Evolutionary conservation across 2,113 vertebrate genomes (phyloP).

Genomic region (Artemisiospiza belli): DNA sequence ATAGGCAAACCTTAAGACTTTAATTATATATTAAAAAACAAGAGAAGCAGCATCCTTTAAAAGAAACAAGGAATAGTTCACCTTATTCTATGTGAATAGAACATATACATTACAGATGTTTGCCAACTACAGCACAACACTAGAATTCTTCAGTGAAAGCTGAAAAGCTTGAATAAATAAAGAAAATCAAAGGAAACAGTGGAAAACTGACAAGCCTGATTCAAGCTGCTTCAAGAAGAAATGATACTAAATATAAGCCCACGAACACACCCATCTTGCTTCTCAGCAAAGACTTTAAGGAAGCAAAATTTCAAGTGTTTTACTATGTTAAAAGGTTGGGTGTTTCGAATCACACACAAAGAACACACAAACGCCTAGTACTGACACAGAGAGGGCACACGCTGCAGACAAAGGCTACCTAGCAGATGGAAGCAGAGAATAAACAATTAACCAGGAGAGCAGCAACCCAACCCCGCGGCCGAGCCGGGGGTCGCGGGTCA

Average conservation of each 20-base stretch:
- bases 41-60: neutral
- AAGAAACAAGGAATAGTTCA: neutral
- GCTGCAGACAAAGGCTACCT: neutral
- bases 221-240: neutral
- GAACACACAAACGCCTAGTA: rapidly evolving
- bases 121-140: neutral
- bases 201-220: neutral
- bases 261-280: neutral
- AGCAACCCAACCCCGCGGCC: neutral
- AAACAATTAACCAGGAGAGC: neutral
- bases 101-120: neutral
- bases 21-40: neutral
- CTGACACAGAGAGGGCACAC: neutral
- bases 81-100: neutral
- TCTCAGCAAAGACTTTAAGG: neutral
- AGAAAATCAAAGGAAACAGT: neutral
- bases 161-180: neutral
- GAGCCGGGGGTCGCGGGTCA: neutral
- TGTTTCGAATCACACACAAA: neutral
- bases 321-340: rapidly evolving
- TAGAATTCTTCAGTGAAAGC: neutral
- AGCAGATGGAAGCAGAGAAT: neutral
- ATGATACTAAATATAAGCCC: neutral
- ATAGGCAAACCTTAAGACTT: neutral
- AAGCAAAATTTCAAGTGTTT: neutral